Percentiles rank a stretch among this genome's conserved stretches.
phyloP scores from a whole-genome alignment of 2,113 vertebrate genomes.

The Pluvialis apricaria region DNA sequence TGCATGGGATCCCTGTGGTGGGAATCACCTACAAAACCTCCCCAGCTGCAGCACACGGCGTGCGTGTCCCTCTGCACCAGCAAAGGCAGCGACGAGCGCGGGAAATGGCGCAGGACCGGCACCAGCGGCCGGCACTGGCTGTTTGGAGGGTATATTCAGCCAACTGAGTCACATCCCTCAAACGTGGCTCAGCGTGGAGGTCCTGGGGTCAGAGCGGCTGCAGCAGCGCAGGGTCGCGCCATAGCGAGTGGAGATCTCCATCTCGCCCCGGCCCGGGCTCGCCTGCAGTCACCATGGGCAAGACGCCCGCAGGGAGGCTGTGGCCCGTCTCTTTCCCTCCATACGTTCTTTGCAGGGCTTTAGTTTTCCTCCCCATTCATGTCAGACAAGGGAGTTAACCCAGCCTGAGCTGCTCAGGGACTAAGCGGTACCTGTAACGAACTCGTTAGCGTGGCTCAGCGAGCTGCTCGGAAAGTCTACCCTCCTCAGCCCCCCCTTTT shows the following conservation, averaged over 20 bases:
- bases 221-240: background rate
- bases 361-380: accelerated
- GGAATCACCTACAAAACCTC: background rate
- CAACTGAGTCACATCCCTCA: background rate
- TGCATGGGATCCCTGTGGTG: background rate
- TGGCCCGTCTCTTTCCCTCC: background rate
- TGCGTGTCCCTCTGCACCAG: background rate
- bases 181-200: accelerated
- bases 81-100: accelerated
- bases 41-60: background rate
- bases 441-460: background rate
- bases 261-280: background rate
- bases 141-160: background rate
- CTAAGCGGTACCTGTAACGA: accelerated
- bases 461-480: background rate
- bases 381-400: no score
- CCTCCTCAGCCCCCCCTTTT: background rate
- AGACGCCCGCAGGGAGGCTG: background rate
- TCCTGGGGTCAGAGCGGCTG: background rate
- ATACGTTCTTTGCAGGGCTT: background rate
- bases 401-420: background rate
- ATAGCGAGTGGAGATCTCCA: accelerated
- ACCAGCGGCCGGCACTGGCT: accelerated
- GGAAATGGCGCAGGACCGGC: background rate
- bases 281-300: accelerated